Evolutionary conservation across 2,888 invertebrate genomes (phyloP), one percentile per base, ranked within the genome.

Genomic region (Pristionchus entomophagus): DNA sequence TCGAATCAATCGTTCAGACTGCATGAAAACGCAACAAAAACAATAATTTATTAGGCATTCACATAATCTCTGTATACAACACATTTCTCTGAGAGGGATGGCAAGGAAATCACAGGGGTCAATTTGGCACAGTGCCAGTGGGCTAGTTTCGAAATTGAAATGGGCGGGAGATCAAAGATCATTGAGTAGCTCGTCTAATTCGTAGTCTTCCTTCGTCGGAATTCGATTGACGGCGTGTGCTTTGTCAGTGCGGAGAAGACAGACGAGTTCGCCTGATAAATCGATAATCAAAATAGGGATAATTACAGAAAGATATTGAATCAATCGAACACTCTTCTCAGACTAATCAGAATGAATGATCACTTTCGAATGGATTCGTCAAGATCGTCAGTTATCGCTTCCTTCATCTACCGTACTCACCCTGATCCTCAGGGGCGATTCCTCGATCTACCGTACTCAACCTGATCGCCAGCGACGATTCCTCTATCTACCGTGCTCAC

Each of bases 191-290:
- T 73, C 73, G 32, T 73, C 73, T 26, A 73, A 45, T 59, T 82
- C 83, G 49, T 62, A 65, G 35, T 84, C 83, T 45, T 85, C 85
- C 29, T 73, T 45, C 35, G 41, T 85, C 35, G 85, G 85, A 35
- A 85, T 77, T 53, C 56, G 32, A 85, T 85, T 85, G 38, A 85
- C 85, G 26, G 85, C 85, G 56, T 85, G 85, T 10, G 85, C 85
- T 41, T 85, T 85, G 85, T 85, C 85, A 17, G 85, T 85, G 2
- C 85, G 85, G 8, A 85, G 77, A n/a, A 85, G 53, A n/a, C 85
- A 85, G 19, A 85, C 56, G 38, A 85, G 26, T 56, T 85, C 85
- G 17, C 85, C 85, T 85, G 26, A 3, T 6, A 14, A 38, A 38
- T 22, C 6, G 41, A 73, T 45, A 10, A 14, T 41, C n/a, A 41